These are phyloP conservation scores for Rhopalosiphum padi DNA, from an alignment of 1,140 invertebrate species.

Conservation along the genomic window DNA sequence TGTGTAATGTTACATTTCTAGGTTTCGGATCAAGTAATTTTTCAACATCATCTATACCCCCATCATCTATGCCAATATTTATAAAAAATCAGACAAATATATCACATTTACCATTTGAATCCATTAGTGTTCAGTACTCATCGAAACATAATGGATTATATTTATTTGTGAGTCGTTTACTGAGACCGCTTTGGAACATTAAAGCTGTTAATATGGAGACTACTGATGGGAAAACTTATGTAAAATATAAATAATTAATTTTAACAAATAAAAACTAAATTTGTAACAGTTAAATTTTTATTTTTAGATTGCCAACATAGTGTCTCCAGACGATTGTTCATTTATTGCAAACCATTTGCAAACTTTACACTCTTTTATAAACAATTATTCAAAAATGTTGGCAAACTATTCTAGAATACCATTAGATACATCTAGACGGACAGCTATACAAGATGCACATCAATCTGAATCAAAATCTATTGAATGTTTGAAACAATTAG, in stretches of 20 bases:
- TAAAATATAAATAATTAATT: conserved; percentile 63
- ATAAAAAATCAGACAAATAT: conserved; percentile 46
- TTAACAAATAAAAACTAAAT: neutral
- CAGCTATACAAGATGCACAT: conserved; percentile 35
- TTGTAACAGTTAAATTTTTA: conserved; percentile 65
- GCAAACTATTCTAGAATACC: conserved; percentile 2
- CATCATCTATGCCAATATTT: conserved; percentile 7
- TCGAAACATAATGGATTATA: conserved; percentile 94
- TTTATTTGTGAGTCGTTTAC: conserved; percentile 84
- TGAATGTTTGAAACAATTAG: conserved; percentile 77
- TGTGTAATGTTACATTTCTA: neutral
- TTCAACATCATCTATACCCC: conserved; percentile 19
- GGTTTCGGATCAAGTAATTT: conserved; percentile 52
- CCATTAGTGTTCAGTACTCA: conserved; percentile 68
- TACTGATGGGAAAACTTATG: conserved; percentile 35
- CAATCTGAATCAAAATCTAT: conserved; percentile 70
- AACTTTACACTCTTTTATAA: conserved; percentile 53
- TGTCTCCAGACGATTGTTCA: conserved; percentile 51
- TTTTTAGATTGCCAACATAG: conserved; percentile 46
- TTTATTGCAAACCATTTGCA: conserved; percentile 56
- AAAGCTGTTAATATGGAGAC: conserved; percentile 60
- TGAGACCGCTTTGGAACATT: conserved; percentile 82
- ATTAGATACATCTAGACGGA: conserved; percentile 4
- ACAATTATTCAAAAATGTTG: conserved; percentile 57
- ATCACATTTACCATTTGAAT: conserved; percentile 53